A percentile compares a stretch with the other conserved stretches of the same genome.
These are phyloP conservation scores for Orchestes rusci DNA, from an alignment of 2,888 invertebrate species.

Conservation along the genomic window DNA sequence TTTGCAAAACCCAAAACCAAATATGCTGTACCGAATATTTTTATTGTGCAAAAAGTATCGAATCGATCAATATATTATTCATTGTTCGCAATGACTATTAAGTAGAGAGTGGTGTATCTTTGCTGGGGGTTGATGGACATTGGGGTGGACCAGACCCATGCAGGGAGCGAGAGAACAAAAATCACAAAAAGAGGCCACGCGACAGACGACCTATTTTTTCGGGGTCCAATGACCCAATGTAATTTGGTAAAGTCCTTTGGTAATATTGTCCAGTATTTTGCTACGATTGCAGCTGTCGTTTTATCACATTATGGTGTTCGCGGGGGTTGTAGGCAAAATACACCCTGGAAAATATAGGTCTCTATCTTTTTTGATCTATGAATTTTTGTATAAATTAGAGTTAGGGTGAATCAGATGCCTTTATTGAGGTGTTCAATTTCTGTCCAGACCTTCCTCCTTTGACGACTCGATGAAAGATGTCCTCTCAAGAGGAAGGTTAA, in stretches of 20 bases:
- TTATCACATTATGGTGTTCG: not conserved
- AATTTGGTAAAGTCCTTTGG: constrained; percentile 34
- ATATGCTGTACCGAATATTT: too few relatives aligned
- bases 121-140: constrained; percentile 38
- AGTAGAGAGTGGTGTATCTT: constrained; percentile 26
- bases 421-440: too few relatives aligned
- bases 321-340: constrained; percentile 6
- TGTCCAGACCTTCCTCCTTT: not conserved
- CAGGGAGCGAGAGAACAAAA: constrained; percentile 33
- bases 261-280: constrained; percentile 33
- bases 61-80: constrained; percentile 25
- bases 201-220: constrained; percentile 38
- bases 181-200: constrained; percentile 44
- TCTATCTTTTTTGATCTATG: too few relatives aligned
- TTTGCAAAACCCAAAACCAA: too few relatives aligned
- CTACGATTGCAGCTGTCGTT: constrained; percentile 31
- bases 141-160: constrained; percentile 34
- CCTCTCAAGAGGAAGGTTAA: too few relatives aligned
- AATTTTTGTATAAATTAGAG: too few relatives aligned
- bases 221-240: constrained; percentile 38
- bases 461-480: too few relatives aligned
- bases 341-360: too few relatives aligned
- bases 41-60: constrained; percentile 11
- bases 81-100: constrained; percentile 24
- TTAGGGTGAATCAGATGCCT: too few relatives aligned